These are phyloP conservation scores for Bombylius discolor DNA, from an alignment of 2,888 invertebrate species.

Conservation along the genomic window DNA sequence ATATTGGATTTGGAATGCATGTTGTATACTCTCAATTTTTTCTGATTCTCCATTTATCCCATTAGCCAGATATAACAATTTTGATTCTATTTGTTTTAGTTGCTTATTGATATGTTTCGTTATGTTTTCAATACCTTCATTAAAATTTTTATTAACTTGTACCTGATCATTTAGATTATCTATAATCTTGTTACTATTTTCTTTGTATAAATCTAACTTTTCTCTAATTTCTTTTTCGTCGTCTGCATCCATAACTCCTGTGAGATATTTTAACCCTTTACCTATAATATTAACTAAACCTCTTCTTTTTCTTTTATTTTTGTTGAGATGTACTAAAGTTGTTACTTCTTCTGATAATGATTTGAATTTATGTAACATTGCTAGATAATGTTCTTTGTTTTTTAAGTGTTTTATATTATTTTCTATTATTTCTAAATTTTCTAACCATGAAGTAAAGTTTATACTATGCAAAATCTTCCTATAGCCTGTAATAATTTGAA, in stretches of 20 bases:
- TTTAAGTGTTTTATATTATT: conserved; percentile 5
- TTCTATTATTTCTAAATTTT: conserved; percentile 5
- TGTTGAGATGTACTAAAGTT: conserved; percentile 1
- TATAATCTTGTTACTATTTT: background rate
- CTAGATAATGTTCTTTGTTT: conserved; percentile 9
- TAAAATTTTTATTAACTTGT: conserved; percentile 9
- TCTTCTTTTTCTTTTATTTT: conserved; percentile 9
- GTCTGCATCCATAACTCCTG: conserved; percentile 14
- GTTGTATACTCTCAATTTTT: conserved; percentile 1
- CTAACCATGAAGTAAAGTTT: conserved; percentile 3
- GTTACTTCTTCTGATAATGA: too few relatives aligned
- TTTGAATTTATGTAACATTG: background rate
- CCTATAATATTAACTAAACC: conserved; percentile 11
- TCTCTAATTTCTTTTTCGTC: conserved; percentile 10
- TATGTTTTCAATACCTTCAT: conserved; percentile 15
- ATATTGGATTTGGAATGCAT: background rate
- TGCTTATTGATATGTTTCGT: conserved; percentile 14
- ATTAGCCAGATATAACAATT: background rate
- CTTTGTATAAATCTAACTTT: background rate
- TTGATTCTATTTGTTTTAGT: conserved; percentile 8
- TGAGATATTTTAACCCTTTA: conserved; percentile 11
- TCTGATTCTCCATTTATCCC: background rate
- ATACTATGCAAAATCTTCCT: conserved; percentile 12
- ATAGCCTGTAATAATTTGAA: background rate
- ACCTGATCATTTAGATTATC: conserved; percentile 7